These are phyloP conservation scores for Prunella himalayana DNA, from an alignment of 2,113 vertebrate genomes.

Conservation along the genomic window DNA sequence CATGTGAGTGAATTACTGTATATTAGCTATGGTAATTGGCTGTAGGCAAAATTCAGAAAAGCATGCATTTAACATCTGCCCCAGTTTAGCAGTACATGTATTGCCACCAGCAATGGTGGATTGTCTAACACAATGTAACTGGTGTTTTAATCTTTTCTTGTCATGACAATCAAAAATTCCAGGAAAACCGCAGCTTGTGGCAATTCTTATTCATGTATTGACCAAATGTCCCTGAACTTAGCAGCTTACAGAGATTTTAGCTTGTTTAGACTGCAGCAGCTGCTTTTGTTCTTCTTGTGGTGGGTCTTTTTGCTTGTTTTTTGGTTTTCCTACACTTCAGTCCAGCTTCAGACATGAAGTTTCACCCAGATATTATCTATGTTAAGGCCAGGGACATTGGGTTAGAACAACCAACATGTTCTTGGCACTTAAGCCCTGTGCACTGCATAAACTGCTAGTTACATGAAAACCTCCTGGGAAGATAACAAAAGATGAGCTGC, in stretches of 20 bases:
- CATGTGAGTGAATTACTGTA: neutral
- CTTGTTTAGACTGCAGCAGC: neutral
- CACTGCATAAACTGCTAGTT: neutral
- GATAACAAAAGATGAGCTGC: neutral
- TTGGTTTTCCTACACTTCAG: neutral
- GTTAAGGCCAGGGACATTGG: neutral
- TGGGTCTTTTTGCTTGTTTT: neutral
- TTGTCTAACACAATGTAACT: neutral
- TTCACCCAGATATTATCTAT: neutral
- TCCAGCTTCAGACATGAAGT: neutral
- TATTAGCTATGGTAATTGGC: neutral
- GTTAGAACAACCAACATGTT: neutral
- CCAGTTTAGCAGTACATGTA: neutral
- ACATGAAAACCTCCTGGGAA: neutral
- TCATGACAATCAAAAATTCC: neutral
- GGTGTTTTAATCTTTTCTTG: neutral
- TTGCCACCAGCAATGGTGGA: neutral
- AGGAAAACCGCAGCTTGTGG: neutral
- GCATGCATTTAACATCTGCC: slow-evolving; percentile 14
- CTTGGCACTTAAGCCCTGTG: neutral
- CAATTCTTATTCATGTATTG: neutral
- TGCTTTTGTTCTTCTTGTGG: neutral
- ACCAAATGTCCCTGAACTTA: neutral
- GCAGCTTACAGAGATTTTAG: neutral
- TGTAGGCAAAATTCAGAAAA: slow-evolving; percentile 14